Base-by-base conservation (phyloP, 2,113 vertebrate genomes). In the Puntigrus tetrazona region DNA sequence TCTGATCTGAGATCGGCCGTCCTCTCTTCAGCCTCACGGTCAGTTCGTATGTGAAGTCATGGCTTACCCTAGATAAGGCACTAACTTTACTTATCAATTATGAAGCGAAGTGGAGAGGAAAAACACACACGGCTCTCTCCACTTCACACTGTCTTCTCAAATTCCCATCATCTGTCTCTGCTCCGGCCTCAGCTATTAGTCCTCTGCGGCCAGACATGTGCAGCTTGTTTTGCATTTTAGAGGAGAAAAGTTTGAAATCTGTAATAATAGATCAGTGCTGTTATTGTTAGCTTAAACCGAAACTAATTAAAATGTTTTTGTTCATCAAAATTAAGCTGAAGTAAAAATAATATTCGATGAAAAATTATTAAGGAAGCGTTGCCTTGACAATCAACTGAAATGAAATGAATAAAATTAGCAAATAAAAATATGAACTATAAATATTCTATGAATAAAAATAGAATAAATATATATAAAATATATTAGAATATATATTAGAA, bases 71-170 rank as follows among this genome's bases (percentile, higher is more conserved):
- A 16, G 38, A 31, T 57, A 78, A 74, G 50, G 20, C 69, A 22
- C 25, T 50, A 47, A 61, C 78, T 81, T 31, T 29, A 38, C 22
- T 75, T 27, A 85, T 81, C 52, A 85, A 81, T 81, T 41, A 81
- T 85, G 78, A 73, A 73, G 38, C 52, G 50, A 20, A 1, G 1
- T 16, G 3, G 10, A 41, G 65, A 38, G 38, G 31, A 52, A 55
- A 70, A 38, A 8, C 20, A 70, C 34, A 25, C 34, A 52, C 18
- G 34, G 34, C 36, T 43, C 70, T 80, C 76, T 45, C 65, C 69
- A 36, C 52, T 34, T 20, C 1, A 31, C 82, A 75, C 57, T 81
- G 78, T 85, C 84, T 34, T 77, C 38, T 74, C 74, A 18, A 10
- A 77, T 84, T 45, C 73, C 29, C 69, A 55, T 85, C 84, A 81